These are phyloP conservation scores for Leucopsar rothschildi DNA, from an alignment of 2,113 vertebrate species.

Conservation along the genomic window DNA sequence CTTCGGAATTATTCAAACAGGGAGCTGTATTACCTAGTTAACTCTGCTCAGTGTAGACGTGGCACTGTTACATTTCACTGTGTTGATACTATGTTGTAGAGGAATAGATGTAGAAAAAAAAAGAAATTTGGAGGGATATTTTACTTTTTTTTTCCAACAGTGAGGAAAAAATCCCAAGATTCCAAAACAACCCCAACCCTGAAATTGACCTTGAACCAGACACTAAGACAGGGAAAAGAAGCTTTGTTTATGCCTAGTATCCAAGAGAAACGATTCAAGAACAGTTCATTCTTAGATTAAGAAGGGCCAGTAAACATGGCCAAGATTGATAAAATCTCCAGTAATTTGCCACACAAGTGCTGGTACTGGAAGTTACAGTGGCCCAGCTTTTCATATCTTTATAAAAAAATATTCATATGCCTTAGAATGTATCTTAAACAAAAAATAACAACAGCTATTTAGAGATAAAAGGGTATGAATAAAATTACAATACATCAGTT, in stretches of 20 bases:
- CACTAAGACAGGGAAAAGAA: background rate
- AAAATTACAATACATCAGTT: background rate
- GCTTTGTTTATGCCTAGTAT: background rate
- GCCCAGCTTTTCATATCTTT: background rate
- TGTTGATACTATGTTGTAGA: background rate
- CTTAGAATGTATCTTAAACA: background rate
- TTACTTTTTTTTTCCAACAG: background rate
- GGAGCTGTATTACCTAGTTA: background rate
- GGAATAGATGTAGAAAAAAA: background rate
- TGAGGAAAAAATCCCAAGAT: background rate
- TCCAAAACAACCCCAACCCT: background rate
- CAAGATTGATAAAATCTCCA: background rate
- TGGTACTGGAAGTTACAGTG: background rate
- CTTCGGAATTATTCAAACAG: background rate
- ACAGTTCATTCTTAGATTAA: constrained; percentile 24
- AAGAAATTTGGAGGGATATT: background rate
- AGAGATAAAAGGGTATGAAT: background rate
- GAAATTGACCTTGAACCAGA: background rate
- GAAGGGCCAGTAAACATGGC: background rate
- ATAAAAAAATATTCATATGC: background rate
- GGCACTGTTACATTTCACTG: background rate
- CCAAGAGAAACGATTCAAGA: background rate
- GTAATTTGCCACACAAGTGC: background rate
- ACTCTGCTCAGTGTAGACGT: background rate
- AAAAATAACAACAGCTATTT: background rate